These are phyloP conservation scores for Idaea straminata DNA, from an alignment of 2,888 invertebrate genomes.

Conservation along the genomic window DNA sequence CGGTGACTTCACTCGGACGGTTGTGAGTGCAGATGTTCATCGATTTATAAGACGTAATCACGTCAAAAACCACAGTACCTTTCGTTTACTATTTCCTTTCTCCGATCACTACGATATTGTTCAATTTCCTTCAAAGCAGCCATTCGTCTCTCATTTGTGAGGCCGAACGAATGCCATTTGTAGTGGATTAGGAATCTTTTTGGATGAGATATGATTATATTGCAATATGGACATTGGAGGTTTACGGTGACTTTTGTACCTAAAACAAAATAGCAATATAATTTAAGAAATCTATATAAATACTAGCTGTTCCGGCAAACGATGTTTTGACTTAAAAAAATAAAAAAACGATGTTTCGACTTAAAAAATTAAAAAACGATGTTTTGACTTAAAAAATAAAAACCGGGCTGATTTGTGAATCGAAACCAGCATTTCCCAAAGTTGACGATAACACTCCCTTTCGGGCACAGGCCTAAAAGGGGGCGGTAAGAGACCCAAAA, in stretches of 20 bases:
- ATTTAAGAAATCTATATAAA: not conserved
- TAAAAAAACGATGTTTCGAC: not conserved
- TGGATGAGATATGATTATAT: slow-evolving; percentile 52
- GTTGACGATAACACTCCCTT: no score
- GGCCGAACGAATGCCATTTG: slow-evolving; percentile 70
- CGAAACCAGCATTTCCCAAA: no score
- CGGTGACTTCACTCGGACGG: no score
- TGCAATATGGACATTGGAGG: slow-evolving; percentile 58
- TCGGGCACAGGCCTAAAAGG: no score
- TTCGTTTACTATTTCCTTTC: slow-evolving; percentile 34
- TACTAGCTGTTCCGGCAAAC: no score
- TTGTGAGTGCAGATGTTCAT: no score
- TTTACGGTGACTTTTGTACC: slow-evolving; percentile 27
- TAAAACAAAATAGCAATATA: slow-evolving; percentile 26
- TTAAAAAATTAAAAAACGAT: not conserved
- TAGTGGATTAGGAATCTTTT: slow-evolving; percentile 66
- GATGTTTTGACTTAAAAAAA: not conserved
- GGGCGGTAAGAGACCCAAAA: no score
- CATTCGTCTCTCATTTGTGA: slow-evolving; percentile 48
- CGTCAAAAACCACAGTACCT: slow-evolving; percentile 11
- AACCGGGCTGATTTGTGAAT: not conserved
- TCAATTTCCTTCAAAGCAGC: slow-evolving; percentile 47
- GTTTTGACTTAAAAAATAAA: not conserved
- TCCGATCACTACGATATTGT: slow-evolving; percentile 33
- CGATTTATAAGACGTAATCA: no score